A percentile compares a stretch with the other conserved stretches of the same genome.
phyloP scores from a whole-genome alignment of 2,113 vertebrate species.

The Dicerorhinus sumatrensis region DNA sequence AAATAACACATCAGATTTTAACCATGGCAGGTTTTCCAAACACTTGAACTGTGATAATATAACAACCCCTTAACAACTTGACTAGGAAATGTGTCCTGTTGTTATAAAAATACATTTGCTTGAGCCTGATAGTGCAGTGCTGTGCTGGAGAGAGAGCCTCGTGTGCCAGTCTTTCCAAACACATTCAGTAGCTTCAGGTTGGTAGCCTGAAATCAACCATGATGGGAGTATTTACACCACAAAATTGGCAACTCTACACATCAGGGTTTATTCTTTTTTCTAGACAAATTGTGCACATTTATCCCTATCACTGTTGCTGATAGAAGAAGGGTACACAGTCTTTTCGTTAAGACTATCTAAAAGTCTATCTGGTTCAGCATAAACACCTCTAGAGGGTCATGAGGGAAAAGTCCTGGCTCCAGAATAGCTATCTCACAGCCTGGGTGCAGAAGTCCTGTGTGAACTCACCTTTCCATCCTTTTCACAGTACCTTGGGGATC shows the following conservation, averaged over 20 bases:
- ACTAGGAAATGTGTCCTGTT: neutral
- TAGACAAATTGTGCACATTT: neutral
- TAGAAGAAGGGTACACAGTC: neutral
- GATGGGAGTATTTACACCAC: neutral
- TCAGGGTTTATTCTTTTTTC: neutral
- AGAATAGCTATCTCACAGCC: neutral
- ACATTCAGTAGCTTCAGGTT: neutral
- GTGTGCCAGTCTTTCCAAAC: neutral
- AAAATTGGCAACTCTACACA: neutral
- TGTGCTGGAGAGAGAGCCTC: neutral
- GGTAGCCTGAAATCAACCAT: neutral
- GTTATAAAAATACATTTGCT: neutral
- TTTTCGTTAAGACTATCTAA: neutral
- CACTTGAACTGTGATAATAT: neutral
- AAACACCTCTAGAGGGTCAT: neutral
- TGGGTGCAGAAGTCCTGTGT: neutral
- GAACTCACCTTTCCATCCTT: neutral
- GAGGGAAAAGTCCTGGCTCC: neutral
- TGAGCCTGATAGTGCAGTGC: neutral
- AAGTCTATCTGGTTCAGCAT: neutral
- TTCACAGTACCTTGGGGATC: neutral
- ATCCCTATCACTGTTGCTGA: neutral
- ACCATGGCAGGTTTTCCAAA: slow-evolving; percentile 11
- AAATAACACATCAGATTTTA: slow-evolving; percentile 7
- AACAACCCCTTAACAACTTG: neutral